Base-by-base conservation (phyloP, 2,888 invertebrate species). In the Amphipoea oculea region DNA sequence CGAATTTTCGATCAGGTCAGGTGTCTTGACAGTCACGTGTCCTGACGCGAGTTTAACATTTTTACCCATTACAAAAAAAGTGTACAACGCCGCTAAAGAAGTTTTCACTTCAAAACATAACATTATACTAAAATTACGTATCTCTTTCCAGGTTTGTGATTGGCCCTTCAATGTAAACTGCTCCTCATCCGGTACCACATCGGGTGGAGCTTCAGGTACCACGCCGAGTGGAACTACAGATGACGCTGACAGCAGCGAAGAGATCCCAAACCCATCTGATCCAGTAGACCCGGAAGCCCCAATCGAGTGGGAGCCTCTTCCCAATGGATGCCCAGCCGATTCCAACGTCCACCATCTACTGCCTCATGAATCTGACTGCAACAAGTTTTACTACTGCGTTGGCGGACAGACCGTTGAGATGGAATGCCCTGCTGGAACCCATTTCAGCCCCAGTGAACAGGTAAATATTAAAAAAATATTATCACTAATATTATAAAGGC, bases 311-410 rank as follows among this genome's bases (percentile, higher is more conserved):
- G 70, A 60, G n/a, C 67, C 79, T 11, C 79, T 84, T 0, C 90
- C 89, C 3, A 92, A 92, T 57, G 92, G 92, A 0, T 92, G 92
- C 72, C 92, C 93, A 4, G 81, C 87, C 11, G 84, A 92, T 66
- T 90, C 82, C 36, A n/a, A 84, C 14, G 65, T 89, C 6, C 76
- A 90, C 20, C 78, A 82, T 0, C 85, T 91, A 0, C 45, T 93
- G 23, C 92, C 93, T 0, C 92, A 93, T 23, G 90, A 91, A 62
- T 78, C 60, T 0, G 81, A 91, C 67, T 93, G 93, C 78, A 51
- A 68, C 29, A 88, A 88, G 62, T 93, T 68, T 74, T 84, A 84
- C 29, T 17, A 63, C 7, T 84, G 84, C 14, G 85, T 83, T 0
- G 51, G 82, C 7, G 93, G 93, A 65, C 73, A 86, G n/a, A 82